These are phyloP conservation scores for Agrenia bidenticulata DNA, from an alignment of 2,888 invertebrate genomes.

Conservation along the genomic window DNA sequence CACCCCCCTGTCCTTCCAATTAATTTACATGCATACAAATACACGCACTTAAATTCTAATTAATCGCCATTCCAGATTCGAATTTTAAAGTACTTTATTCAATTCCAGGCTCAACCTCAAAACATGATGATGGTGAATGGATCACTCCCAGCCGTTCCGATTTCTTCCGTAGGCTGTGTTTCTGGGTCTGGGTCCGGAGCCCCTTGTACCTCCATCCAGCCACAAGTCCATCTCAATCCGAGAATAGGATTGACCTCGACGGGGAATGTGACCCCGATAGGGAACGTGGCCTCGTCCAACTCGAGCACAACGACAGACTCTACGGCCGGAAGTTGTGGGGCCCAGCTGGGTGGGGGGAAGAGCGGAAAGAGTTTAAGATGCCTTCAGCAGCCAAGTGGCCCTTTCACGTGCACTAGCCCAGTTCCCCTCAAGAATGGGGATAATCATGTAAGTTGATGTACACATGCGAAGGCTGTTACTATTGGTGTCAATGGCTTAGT, in stretches of 20 bases:
- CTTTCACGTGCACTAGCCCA: background rate
- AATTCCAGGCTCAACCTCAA: constrained; percentile 18
- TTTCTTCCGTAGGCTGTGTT: constrained; percentile 27
- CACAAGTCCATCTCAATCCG: constrained; percentile 10
- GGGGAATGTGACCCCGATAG: background rate
- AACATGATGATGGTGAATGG: constrained; percentile 37
- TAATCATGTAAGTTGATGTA: background rate
- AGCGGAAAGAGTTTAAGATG: background rate
- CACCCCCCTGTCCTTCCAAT: too few species aligned
- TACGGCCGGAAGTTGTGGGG: constrained; percentile 1
- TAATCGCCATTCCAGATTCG: too few species aligned
- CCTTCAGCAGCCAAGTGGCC: constrained; percentile 5
- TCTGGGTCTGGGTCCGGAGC: constrained; percentile 31
- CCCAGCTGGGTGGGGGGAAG: constrained; percentile 7
- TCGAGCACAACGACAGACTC: constrained; percentile 7
- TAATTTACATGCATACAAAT: too few species aligned
- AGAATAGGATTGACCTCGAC: constrained; percentile 5
- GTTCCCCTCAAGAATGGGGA: background rate
- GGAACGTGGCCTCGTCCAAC: background rate
- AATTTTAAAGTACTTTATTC: background rate
- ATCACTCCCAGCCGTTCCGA: constrained; percentile 32
- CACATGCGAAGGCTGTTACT: background rate
- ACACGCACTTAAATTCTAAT: too few species aligned
- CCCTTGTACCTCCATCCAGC: constrained; percentile 28
- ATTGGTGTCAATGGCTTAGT: too few species aligned